A percentile compares a stretch with the other conserved stretches of the same genome.
Evolutionary conservation across 2,888 invertebrate species (phyloP).

Genomic region (Eutolmus rufibarbis): DNA sequence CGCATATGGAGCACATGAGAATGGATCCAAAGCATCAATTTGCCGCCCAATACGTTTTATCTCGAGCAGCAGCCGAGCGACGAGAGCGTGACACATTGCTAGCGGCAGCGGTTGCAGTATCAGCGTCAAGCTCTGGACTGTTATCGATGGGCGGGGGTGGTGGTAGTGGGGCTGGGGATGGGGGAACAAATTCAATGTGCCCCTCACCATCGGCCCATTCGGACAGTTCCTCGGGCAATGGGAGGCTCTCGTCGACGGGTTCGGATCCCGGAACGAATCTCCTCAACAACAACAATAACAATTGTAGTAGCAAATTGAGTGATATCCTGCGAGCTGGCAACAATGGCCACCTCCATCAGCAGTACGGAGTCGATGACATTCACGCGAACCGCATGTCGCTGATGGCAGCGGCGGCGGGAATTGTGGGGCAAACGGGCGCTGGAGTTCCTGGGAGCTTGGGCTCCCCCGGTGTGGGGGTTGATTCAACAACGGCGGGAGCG

Average conservation of each 20-base stretch:
- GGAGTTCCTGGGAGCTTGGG: slow-evolving; percentile 65
- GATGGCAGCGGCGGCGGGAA: slow-evolving; percentile 72
- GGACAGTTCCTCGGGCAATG: slow-evolving; percentile 84
- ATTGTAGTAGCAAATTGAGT: slow-evolving; percentile 68
- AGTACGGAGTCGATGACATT: slow-evolving; percentile 70
- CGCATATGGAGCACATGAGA: slow-evolving; percentile 96
- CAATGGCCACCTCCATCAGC: slow-evolving; percentile 67
- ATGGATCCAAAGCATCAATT: slow-evolving; percentile 97
- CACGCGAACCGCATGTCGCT: slow-evolving; percentile 73
- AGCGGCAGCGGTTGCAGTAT: slow-evolving; percentile 71
- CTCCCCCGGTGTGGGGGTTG: slow-evolving; percentile 61
- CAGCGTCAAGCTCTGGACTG: slow-evolving; percentile 69
- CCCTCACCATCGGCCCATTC: slow-evolving; percentile 87
- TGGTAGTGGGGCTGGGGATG: slow-evolving; percentile 50
- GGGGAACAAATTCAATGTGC: slow-evolving; percentile 71
- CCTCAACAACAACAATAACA: slow-evolving; percentile 71
- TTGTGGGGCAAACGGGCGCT: slow-evolving; percentile 69
- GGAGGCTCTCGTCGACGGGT: slow-evolving; percentile 79
- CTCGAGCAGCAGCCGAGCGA: slow-evolving; percentile 88
- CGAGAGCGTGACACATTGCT: slow-evolving; percentile 82
- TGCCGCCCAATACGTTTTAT: slow-evolving; percentile 91
- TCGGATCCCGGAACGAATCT: slow-evolving; percentile 72
- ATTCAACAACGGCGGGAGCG: slow-evolving; percentile 66
- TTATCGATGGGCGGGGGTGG: slow-evolving; percentile 64
- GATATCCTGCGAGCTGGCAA: slow-evolving; percentile 59